Base-by-base conservation (phyloP, 1,140 invertebrate genomes). In the Caenorhabditis brenneri region DNA sequence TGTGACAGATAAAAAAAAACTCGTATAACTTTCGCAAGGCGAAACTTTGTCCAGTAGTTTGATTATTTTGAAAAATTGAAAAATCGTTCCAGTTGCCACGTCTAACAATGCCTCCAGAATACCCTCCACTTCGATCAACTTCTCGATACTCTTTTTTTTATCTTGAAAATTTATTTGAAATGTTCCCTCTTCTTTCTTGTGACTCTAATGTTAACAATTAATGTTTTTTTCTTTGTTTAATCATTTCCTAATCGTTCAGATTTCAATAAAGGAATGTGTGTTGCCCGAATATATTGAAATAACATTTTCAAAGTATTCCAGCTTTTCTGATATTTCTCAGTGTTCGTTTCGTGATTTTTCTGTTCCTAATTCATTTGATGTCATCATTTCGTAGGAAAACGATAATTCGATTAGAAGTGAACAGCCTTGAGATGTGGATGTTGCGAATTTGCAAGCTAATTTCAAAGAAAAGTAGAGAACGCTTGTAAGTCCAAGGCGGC, bases 331-430 rank as follows among this genome's bases (percentile, higher is more conserved):
- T 74, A 74, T 31, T 74, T 74, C 15, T 46, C 65, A 4, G 5
- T 19, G 19, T 55, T 12, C 10, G 7, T 29, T 24, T 74, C 6
- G 10, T 39, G 10, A 19, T 39, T 16, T 19, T 74, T 2, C 3
- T 42, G n/a, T 24, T 46, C 36, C 65, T 27, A 42, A 46, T 74
- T 24, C 24, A 42, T 74, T 22, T n/a, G 65, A 24, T 42, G 36
- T 42, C 36, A 24, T 74, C 65, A 22, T 42, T 74, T 46, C 27
- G 48, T n/a, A 12, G 10, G 16, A 42, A 24, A 74, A 1, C 7
- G 36, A 74, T 74, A 74, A 74, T 74, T 74, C 19, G 65, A 74
- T 74, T 74, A 74, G 36, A 74, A 33, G 36, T n/a, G n/a, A n/a
- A 24, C 53, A 4, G 15, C 10, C 22, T 10, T 55, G 12, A 27